These are phyloP conservation scores for Sebastes hopkinsi DNA, from an alignment of 2,797 vertebrate genomes.

Conservation along the genomic window DNA sequence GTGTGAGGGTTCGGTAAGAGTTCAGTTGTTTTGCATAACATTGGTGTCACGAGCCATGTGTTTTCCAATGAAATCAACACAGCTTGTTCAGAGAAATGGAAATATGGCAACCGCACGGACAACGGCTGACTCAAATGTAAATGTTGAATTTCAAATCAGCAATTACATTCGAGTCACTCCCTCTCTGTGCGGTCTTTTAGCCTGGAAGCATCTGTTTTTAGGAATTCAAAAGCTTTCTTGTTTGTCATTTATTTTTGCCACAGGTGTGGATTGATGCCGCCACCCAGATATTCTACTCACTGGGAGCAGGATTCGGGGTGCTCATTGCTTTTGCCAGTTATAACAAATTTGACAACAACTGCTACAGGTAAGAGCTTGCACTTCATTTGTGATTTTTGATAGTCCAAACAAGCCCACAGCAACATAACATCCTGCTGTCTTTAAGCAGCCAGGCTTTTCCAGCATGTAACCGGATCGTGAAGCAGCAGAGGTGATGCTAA, in stretches of 20 bases:
- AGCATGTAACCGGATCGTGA: conserved; percentile 36
- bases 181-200: neutral
- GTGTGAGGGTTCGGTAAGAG: conserved; percentile 11
- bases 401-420: conserved; percentile 8
- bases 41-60: neutral
- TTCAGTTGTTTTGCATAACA: conserved; percentile 9
- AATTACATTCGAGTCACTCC: neutral
- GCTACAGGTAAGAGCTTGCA: conserved; percentile 89
- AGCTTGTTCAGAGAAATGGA: neutral
- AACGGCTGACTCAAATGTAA: neutral
- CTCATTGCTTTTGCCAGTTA: conserved; percentile 98
- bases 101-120: neutral
- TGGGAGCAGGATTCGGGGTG: conserved; percentile 97
- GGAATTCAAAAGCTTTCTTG: neutral
- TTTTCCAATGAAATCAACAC: neutral
- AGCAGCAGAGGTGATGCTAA: conserved; percentile 48
- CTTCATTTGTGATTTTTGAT: neutral
- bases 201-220: neutral
- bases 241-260: conserved; percentile 24
- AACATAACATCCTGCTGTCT: conserved; percentile 17
- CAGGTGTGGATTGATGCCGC: conserved; percentile 99
- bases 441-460: conserved; percentile 1
- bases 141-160: neutral
- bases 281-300: conserved; percentile 98
- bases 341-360: conserved; percentile 99